Conservation (phyloP, 2,113 vertebrate species). For the Cygnus buccinator region DNA sequence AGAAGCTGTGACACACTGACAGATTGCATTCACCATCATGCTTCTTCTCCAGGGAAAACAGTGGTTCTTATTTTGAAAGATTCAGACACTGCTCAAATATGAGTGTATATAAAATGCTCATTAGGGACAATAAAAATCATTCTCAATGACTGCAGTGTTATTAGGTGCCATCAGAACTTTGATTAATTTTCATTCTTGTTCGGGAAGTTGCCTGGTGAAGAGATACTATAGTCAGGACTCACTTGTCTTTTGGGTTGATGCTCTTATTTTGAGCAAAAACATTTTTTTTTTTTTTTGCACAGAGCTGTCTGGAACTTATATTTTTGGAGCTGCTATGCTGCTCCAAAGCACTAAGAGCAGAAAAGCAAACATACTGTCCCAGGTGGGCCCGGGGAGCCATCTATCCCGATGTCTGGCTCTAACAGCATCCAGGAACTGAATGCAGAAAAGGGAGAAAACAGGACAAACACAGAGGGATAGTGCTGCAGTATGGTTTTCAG, state of each 20-base stretch:
- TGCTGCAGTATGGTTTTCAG: background rate
- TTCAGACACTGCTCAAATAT: conserved; percentile 44
- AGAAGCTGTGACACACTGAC: background rate
- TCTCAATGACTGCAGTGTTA: conserved; percentile 31
- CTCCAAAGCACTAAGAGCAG: background rate
- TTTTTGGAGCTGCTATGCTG: background rate
- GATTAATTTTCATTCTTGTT: conserved; percentile 46
- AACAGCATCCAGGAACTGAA: background rate
- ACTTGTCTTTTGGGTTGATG: conserved; percentile 12
- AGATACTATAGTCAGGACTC: background rate
- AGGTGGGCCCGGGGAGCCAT: background rate
- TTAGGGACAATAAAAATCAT: conserved; percentile 67
- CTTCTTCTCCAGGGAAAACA: conserved; percentile 37
- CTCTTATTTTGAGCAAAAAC: background rate
- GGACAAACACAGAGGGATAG: background rate
- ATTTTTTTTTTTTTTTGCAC: background rate
- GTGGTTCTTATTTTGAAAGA: conserved; percentile 47
- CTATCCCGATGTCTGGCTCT: background rate
- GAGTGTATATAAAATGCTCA: conserved; percentile 52
- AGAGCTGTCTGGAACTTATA: background rate
- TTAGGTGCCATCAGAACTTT: conserved; percentile 38
- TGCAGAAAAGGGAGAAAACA: background rate
- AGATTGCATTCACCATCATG: conserved; percentile 52
- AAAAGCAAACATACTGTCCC: background rate
- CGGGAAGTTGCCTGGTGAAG: background rate